These are phyloP conservation scores for Yasuhikotakia modesta DNA, from an alignment of 2,797 vertebrate species.

Conservation along the genomic window DNA sequence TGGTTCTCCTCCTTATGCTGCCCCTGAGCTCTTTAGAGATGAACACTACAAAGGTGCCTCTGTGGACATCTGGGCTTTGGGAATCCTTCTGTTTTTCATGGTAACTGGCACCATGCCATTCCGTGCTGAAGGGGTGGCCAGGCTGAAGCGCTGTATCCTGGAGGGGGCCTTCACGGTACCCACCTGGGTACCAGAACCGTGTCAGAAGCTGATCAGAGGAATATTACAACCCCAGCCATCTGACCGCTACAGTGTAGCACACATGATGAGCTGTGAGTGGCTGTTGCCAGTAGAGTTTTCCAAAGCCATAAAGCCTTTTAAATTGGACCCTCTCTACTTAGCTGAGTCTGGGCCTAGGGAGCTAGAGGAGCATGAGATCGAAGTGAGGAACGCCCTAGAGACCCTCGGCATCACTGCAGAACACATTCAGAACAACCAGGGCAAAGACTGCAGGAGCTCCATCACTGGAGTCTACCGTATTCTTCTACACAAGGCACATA, in stretches of 20 bases:
- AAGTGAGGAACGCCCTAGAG: conserved; percentile 84
- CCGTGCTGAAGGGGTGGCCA: conserved; percentile 92
- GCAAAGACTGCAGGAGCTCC: conserved; percentile 87
- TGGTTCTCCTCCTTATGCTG: conserved; percentile 94
- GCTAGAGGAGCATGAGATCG: conserved; percentile 84
- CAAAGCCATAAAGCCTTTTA: conserved; percentile 84
- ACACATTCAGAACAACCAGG: conserved; percentile 89
- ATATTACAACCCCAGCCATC: conserved; percentile 86
- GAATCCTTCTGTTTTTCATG: conserved; percentile 95
- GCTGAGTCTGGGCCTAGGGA: conserved; percentile 70
- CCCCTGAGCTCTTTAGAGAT: conserved; percentile 92
- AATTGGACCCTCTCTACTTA: conserved; percentile 87
- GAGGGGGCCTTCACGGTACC: conserved; percentile 86
- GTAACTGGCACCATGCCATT: conserved; percentile 92
- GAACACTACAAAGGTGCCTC: conserved; percentile 88
- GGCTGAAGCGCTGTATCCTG: conserved; percentile 92
- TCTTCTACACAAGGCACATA: conserved; percentile 88
- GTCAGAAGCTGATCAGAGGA: conserved; percentile 85
- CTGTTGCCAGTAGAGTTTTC: conserved; percentile 87
- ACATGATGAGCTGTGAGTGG: conserved; percentile 93
- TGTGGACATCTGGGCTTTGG: conserved; percentile 94
- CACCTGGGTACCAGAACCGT: conserved; percentile 82
- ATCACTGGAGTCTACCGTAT: conserved; percentile 93
- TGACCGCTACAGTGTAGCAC: conserved; percentile 83
- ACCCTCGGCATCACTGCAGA: conserved; percentile 88